Evolutionary conservation across 1,140 invertebrate genomes (phyloP).

Genomic region (Trachymyrmex septentrionalis): DNA sequence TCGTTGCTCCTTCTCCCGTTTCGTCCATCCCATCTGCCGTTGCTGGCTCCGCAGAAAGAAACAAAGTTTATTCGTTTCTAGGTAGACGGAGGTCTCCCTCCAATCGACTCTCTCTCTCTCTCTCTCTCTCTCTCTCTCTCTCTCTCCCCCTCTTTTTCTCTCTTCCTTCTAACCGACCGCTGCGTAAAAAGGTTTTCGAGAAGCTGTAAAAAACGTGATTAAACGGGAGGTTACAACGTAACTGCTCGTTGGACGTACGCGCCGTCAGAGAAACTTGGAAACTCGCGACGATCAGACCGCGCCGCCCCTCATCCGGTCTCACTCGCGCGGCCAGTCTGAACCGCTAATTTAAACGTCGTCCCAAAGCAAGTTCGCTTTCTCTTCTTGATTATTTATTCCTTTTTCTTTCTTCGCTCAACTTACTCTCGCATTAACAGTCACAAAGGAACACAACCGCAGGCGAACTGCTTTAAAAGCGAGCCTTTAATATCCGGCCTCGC

Average conservation of each 20-base stretch:
- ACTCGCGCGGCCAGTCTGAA: constrained; percentile 15
- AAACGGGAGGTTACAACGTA: constrained; percentile 69
- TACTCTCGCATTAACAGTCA: constrained; percentile 1
- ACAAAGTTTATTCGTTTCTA: constrained; percentile 70
- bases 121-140: background rate
- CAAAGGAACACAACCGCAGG: constrained; percentile 6
- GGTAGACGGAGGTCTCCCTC: background rate
- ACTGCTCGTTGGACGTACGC: constrained; percentile 57
- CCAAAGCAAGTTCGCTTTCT: constrained; percentile 51
- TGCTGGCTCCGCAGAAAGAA: constrained; percentile 34
- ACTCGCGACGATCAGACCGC: constrained; percentile 39
- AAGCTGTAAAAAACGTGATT: constrained; percentile 73
- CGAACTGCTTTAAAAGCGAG: background rate
- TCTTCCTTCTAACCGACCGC: background rate
- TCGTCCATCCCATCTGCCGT: constrained; percentile 27
- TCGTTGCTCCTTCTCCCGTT: constrained; percentile 23
- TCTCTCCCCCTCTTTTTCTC: no score
- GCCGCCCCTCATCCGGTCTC: constrained; percentile 31
- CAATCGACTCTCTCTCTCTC: background rate
- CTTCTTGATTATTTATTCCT: constrained; percentile 52
- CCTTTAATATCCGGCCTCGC: background rate
- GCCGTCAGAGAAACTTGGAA: constrained; percentile 64
- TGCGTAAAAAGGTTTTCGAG: constrained; percentile 68
- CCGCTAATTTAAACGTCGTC: constrained; percentile 71
- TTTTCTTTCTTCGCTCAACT: constrained; percentile 37